These are phyloP conservation scores for Clarias macrocephalus DNA, from an alignment of 2,113 vertebrate species.

Conservation along the genomic window DNA sequence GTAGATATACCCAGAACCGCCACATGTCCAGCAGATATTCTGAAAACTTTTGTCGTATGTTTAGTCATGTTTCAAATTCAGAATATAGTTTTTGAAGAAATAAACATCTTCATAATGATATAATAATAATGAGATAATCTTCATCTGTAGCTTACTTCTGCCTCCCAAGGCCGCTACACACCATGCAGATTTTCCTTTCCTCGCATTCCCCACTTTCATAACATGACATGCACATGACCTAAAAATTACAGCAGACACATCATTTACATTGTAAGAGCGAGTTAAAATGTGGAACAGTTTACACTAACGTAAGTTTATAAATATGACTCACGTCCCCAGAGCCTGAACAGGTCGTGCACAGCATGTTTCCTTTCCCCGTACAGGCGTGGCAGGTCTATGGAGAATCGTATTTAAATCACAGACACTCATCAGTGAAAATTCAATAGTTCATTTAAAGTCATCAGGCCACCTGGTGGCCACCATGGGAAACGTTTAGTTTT, in stretches of 20 bases:
- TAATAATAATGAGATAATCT: too few species aligned
- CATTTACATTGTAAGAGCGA: background rate
- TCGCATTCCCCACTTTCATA: conserved; percentile 64
- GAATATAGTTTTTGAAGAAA: background rate
- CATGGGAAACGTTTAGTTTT: too few species aligned
- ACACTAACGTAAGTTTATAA: background rate
- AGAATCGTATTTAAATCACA: conserved; percentile 6
- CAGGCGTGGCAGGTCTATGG: conserved; percentile 71
- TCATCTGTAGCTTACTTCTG: conserved; percentile 63
- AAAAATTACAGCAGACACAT: background rate
- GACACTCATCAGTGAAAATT: too few species aligned
- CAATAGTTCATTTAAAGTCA: too few species aligned
- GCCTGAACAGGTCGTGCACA: conserved; percentile 71
- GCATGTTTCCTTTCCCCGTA: conserved; percentile 67
- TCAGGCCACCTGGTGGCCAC: too few species aligned
- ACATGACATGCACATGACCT: conserved; percentile 77
- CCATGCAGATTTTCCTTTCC: conserved; percentile 55
- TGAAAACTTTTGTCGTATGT: too few species aligned
- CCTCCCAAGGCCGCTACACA: conserved; percentile 53
- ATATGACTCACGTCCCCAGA: conserved; percentile 69
- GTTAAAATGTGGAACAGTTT: background rate
- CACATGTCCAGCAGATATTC: too few species aligned
- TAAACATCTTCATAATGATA: too few species aligned
- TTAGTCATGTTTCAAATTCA: background rate
- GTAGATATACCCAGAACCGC: too few species aligned